Base-by-base conservation (phyloP, 2,888 invertebrate species). In the Corythucha ciliata region DNA sequence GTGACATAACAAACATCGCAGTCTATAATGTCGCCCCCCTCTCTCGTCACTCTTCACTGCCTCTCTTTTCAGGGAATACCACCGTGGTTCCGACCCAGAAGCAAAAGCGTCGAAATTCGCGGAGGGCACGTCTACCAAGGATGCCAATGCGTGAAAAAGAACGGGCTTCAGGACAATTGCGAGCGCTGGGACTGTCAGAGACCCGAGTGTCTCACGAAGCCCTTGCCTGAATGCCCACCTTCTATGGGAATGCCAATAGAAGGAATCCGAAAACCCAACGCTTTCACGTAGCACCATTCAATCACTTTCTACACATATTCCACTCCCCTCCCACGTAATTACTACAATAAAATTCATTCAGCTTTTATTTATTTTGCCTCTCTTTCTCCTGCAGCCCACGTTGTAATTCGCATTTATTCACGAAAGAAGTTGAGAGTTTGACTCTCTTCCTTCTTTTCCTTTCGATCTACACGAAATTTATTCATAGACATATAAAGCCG, bases 91-190 rank as follows among this genome's bases (percentile, higher is more conserved):
- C 52, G 50, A 18, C 59, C 59, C 7, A 49, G 60, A 22, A 50
- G 50, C 29, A 52, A 45, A 22, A 56, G 55, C 63, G 71, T 75
- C 50, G 76, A 75, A 62, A 65, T 77, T 56, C 70, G 76, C 26
- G 74, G 72, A 52, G 73, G 76, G 20, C 66, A 73, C 34, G 71
- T 76, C 68, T 72, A 73, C 62, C 72, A 72, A 52, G 74, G 75
- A 58, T 77, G 77, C 61, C 73, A 74, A 61, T 77, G 77, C 63
- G 72, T 74, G 53, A 75, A 74, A 59, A 72, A 75, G 51, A 76
- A 77, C 59, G 77, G 77, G 20, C 68, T 77, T 26, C 77, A 77
- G 62, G 76, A 77, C 60, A 72, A 74, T 54, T 77, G 77, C 62
- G 72, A 73, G 25, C 70, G 75, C 26, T 71, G 71, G 2, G 58